Evolutionary conservation across 1,140 invertebrate species (phyloP).

Genomic region (Ceratosolen fusciceps): DNA sequence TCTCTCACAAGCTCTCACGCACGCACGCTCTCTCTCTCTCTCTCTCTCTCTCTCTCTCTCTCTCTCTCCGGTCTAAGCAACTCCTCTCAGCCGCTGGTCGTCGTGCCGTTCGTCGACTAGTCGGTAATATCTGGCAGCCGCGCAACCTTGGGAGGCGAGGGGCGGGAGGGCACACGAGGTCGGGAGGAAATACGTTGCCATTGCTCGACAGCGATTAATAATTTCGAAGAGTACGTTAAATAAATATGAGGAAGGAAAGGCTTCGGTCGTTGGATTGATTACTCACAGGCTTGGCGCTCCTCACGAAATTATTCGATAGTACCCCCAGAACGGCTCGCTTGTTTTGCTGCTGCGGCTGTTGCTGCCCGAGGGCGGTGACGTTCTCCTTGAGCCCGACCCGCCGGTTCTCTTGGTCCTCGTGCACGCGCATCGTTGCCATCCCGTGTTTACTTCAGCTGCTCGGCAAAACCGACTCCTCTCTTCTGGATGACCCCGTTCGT

Average conservation of each 20-base stretch:
- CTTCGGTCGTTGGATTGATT: background rate
- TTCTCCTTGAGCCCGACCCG: slow-evolving; percentile 67
- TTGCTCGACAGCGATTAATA: too few relatives aligned
- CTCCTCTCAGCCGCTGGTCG: too few relatives aligned
- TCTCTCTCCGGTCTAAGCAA: too few relatives aligned
- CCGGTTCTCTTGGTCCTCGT: slow-evolving; percentile 79
- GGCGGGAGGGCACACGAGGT: background rate
- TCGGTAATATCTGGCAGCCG: too few relatives aligned
- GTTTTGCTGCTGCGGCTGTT: slow-evolving; percentile 65
- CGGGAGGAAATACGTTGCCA: background rate
- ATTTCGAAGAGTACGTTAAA: too few relatives aligned
- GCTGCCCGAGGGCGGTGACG: slow-evolving; percentile 59
- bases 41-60: background rate
- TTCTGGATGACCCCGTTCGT: too few relatives aligned
- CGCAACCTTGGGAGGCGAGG: background rate
- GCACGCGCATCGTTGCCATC: slow-evolving; percentile 75
- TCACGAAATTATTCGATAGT: slow-evolving; percentile 67
- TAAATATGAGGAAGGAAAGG: too few relatives aligned
- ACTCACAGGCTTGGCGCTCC: slow-evolving; percentile 66
- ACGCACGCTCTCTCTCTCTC: too few relatives aligned
- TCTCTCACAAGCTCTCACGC: background rate
- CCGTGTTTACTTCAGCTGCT: background rate
- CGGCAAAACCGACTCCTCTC: too few relatives aligned
- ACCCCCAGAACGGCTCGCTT: slow-evolving; percentile 75
- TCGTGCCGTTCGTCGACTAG: too few relatives aligned